Evolutionary conservation across 2,113 vertebrate genomes (phyloP).

Genomic region (Heterocephalus glaber): DNA sequence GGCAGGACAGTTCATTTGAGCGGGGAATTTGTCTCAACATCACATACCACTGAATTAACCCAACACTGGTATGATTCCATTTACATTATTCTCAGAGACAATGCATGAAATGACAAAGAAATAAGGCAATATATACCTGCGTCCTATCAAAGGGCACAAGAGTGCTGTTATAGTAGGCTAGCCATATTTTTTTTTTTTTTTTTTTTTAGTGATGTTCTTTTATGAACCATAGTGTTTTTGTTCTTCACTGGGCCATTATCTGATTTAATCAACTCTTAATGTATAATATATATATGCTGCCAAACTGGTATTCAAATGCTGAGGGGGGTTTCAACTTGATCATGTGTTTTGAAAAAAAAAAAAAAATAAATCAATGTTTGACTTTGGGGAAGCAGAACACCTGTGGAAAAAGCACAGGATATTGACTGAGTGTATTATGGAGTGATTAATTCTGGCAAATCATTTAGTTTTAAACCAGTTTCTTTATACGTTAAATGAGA

Average conservation of each 20-base stretch:
- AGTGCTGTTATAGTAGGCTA: background rate
- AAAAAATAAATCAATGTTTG: background rate
- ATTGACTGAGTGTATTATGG: background rate
- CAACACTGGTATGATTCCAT: background rate
- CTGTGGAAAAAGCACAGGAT: background rate
- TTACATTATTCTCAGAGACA: background rate
- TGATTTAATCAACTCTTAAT: background rate
- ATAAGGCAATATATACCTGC: background rate
- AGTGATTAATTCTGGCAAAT: background rate
- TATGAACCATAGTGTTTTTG: background rate
- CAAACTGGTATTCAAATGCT: constrained; percentile 15
- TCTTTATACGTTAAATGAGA: background rate
- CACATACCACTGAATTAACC: background rate
- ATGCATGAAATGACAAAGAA: constrained; percentile 39
- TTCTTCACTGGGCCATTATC: background rate
- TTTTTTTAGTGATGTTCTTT: background rate
- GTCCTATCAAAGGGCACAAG: background rate
- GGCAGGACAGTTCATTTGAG: background rate
- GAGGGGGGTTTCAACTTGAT: background rate
- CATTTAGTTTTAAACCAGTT: background rate
- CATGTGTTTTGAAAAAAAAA: background rate
- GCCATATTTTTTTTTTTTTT: too few relatives aligned
- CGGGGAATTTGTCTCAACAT: background rate
- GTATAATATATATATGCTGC: background rate
- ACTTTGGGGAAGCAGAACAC: background rate